Conservation (phyloP, 2,797 vertebrate species). For the Ambastaia sidthimunki region DNA sequence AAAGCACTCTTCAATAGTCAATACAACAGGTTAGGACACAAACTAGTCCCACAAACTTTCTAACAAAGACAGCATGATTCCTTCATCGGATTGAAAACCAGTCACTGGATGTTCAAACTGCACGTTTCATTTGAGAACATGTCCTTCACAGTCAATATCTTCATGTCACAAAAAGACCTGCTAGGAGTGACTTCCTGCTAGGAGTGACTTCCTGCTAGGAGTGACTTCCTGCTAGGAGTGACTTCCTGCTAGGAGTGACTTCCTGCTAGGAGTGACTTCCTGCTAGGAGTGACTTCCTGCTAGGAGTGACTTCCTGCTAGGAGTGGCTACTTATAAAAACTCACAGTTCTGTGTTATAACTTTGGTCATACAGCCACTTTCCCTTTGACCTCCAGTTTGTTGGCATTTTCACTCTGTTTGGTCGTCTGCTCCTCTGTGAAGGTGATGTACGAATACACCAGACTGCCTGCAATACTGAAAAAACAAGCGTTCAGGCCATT, state of each 20-base stretch:
- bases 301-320: too few species aligned
- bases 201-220: too few species aligned
- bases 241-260: background rate
- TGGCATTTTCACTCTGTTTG: constrained; percentile 73
- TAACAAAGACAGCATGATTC: background rate
- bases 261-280: too few species aligned
- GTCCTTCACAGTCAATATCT: constrained; percentile 17
- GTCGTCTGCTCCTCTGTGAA: constrained; percentile 88
- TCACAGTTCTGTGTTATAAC: too few species aligned
- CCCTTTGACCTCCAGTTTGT: constrained; percentile 60
- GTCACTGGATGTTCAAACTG: background rate
- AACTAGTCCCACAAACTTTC: background rate
- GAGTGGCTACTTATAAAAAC: too few species aligned
- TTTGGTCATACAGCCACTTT: constrained; percentile 59
- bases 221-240: background rate
- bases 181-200: constrained; percentile 5
- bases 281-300: constrained; percentile 7
- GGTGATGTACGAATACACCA: constrained; percentile 95
- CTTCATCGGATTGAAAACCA: constrained; percentile 3
- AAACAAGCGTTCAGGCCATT: constrained; percentile 4
- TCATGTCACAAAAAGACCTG: constrained; percentile 5
- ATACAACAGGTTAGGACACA: constrained; percentile 2
- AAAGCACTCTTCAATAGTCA: background rate
- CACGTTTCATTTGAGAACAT: background rate
- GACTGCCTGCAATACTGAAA: constrained; percentile 91